Conservation (phyloP, 2,888 invertebrate species). For the Leucoma salicis region DNA sequence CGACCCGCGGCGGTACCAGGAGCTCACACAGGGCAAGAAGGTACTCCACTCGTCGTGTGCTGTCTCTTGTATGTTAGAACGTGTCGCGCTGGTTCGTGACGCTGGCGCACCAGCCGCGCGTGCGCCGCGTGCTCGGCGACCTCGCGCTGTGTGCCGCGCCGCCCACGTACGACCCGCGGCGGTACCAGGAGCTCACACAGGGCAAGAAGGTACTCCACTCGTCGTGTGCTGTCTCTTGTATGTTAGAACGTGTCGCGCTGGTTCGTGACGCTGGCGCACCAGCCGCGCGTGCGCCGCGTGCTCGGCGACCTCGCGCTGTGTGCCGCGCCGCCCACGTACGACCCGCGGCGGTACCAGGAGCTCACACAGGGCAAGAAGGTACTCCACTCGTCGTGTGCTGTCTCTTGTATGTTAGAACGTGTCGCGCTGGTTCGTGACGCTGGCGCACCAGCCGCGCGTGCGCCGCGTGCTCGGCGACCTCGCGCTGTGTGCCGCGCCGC, state of each 20-base stretch:
- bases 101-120: conserved; percentile 92
- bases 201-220: conserved; percentile 53
- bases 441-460: conserved; percentile 92
- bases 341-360: conserved; percentile 88
- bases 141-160: conserved; percentile 88
- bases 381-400: no score
- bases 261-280: conserved; percentile 95
- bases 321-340: conserved; percentile 89
- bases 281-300: conserved; percentile 85
- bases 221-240: no score
- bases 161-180: conserved; percentile 90
- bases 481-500: conserved; percentile 88
- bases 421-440: conserved; percentile 96
- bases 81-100: conserved; percentile 97
- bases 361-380: conserved; percentile 60
- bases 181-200: conserved; percentile 79
- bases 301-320: conserved; percentile 87
- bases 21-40: conserved; percentile 65
- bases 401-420: no score
- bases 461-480: conserved; percentile 82
- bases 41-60: conserved; percentile 18
- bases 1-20: conserved; percentile 89
- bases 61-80: no score
- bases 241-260: conserved; percentile 95
- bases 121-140: conserved; percentile 80